Evolutionary conservation across 1,140 invertebrate species (phyloP).

Genomic region (Heliconius hewitsoni): DNA sequence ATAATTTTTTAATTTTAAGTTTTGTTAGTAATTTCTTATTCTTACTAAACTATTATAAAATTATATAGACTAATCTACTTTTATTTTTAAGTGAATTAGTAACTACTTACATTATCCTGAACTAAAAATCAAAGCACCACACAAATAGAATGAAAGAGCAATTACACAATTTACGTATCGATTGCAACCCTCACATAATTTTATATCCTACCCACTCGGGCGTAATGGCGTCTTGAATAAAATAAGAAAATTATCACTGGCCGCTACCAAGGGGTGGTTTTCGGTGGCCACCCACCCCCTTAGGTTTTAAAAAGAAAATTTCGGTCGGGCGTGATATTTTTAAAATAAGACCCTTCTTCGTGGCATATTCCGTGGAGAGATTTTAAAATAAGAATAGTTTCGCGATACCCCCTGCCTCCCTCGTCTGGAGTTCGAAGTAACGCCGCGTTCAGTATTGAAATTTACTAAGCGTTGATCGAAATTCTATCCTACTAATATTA

Average conservation of each 20-base stretch:
- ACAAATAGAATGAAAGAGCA: slow-evolving; percentile 1
- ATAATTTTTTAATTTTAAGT: background rate
- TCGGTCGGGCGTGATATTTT: slow-evolving; percentile 80
- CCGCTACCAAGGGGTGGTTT: slow-evolving; percentile 65
- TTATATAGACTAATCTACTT: background rate
- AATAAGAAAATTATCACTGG: slow-evolving; percentile 80
- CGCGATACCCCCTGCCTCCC: slow-evolving; percentile 64
- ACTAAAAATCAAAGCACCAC: background rate
- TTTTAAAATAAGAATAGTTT: slow-evolving; percentile 82
- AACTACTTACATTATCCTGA: background rate
- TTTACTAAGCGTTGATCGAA: background rate
- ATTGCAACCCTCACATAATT: slow-evolving; percentile 15
- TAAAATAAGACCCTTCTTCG: slow-evolving; percentile 78
- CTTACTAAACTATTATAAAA: background rate
- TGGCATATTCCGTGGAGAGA: slow-evolving; percentile 80
- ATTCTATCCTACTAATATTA: no score
- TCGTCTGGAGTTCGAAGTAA: slow-evolving; percentile 78
- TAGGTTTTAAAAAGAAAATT: slow-evolving; percentile 78
- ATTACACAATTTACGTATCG: slow-evolving; percentile 22
- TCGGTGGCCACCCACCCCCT: slow-evolving; percentile 68
- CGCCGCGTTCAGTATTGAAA: slow-evolving; percentile 38
- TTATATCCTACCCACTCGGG: slow-evolving; percentile 33
- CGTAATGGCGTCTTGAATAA: slow-evolving; percentile 57
- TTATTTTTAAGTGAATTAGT: no score
- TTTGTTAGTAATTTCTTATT: background rate